Conservation (phyloP, 2,113 vertebrate genomes). For the Amphiprion percula region DNA sequence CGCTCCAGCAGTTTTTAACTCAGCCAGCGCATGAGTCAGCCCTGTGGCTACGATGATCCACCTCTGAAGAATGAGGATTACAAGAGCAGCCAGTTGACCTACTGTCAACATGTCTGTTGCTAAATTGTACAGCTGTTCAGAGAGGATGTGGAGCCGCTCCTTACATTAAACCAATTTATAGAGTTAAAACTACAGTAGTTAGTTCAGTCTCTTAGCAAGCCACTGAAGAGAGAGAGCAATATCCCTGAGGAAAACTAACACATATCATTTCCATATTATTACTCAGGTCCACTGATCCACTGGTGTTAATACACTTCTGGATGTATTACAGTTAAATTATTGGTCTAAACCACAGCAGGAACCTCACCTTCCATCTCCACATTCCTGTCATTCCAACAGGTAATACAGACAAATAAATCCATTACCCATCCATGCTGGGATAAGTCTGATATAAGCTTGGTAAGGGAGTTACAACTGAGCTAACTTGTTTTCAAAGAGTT, state of each 20-base stretch:
- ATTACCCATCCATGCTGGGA: too few species aligned
- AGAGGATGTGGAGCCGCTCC: background rate
- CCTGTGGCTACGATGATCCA: constrained; percentile 75
- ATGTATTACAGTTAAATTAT: constrained; percentile 16
- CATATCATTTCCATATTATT: background rate
- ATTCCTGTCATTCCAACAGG: constrained; percentile 23
- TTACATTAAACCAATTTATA: background rate
- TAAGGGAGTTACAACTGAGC: too few species aligned
- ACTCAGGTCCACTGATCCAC: background rate
- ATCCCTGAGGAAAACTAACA: background rate
- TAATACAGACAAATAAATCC: background rate
- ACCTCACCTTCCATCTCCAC: constrained; percentile 23
- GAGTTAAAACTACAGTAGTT: background rate
- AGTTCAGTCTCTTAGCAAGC: background rate
- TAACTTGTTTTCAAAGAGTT: too few species aligned
- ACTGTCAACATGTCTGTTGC: constrained; percentile 52
- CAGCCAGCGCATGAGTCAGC: constrained; percentile 72
- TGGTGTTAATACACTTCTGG: background rate
- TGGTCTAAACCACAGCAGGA: background rate
- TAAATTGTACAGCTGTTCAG: constrained; percentile 55
- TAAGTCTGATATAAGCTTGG: too few species aligned
- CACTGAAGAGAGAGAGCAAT: background rate
- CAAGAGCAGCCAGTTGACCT: constrained; percentile 59
- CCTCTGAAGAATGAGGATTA: constrained; percentile 75
- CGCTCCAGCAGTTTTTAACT: constrained; percentile 70